Percentiles rank a stretch among this genome's conserved stretches.
These are phyloP conservation scores for Perizoma flavofasciatum DNA, from an alignment of 2,888 invertebrate genomes.

Conservation along the genomic window DNA sequence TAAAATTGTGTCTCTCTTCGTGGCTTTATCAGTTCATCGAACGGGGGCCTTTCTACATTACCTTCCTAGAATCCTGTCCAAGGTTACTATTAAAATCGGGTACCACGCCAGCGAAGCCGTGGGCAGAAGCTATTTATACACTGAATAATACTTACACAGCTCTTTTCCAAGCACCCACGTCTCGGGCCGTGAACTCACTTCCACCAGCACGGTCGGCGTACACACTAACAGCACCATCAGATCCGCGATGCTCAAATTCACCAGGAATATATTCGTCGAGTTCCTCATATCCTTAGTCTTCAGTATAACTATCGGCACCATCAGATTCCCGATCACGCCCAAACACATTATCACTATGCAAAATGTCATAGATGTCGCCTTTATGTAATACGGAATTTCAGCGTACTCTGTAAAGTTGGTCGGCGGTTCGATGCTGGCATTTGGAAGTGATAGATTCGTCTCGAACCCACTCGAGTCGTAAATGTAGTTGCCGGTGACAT, in stretches of 20 bases:
- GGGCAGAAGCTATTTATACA: too few species aligned
- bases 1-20: too few species aligned
- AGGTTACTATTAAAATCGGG: too few species aligned
- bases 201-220: conserved; percentile 96
- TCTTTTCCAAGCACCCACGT: conserved; percentile 96
- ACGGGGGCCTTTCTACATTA: too few species aligned
- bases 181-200: conserved; percentile 95
- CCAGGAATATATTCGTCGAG: conserved; percentile 97
- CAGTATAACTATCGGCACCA: conserved; percentile 96
- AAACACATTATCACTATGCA: conserved; percentile 95
- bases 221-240: conserved; percentile 95
- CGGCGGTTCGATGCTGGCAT: conserved; percentile 1
- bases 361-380: conserved; percentile 93
- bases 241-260: conserved; percentile 96
- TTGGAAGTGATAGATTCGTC: conserved; percentile 40
- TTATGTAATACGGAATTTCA: conserved; percentile 92
- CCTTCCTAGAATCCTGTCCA: too few species aligned
- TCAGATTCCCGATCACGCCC: conserved; percentile 95
- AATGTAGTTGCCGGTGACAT: conserved; percentile 45
- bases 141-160: conserved; percentile 91
- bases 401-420: conserved; percentile 74
- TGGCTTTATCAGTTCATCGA: too few species aligned
- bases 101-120: too few species aligned
- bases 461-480: conserved; percentile 38
- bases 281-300: conserved; percentile 97